Conservation (phyloP, 2,888 invertebrate species). For the Acrocyrtus sp. region DNA sequence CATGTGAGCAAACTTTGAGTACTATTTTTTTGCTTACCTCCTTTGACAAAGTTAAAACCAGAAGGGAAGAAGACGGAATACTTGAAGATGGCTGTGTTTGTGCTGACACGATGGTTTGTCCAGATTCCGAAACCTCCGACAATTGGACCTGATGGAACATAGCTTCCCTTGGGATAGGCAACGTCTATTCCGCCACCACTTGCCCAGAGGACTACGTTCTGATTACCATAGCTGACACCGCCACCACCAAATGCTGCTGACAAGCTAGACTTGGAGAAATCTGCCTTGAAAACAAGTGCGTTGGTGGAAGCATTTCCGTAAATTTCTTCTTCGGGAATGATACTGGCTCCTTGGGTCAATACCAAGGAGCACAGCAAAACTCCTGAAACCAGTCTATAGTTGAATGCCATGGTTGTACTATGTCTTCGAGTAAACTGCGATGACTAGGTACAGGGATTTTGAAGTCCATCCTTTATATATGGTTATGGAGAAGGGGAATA, state of each 20-base stretch:
- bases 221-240: slow-evolving; percentile 51
- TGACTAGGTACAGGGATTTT: too few relatives aligned
- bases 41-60: slow-evolving; percentile 51
- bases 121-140: slow-evolving; percentile 60
- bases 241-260: slow-evolving; percentile 55
- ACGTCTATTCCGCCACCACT: slow-evolving; percentile 60
- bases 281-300: slow-evolving; percentile 51
- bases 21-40: slow-evolving; percentile 40
- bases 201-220: slow-evolving; percentile 59
- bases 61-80: slow-evolving; percentile 55
- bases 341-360: slow-evolving; percentile 6
- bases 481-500: too few relatives aligned
- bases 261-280: slow-evolving; percentile 51
- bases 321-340: background rate
- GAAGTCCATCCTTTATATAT: too few relatives aligned
- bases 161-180: slow-evolving; percentile 54
- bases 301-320: background rate
- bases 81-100: slow-evolving; percentile 54
- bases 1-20: background rate
- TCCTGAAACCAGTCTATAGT: background rate
- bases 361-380: slow-evolving; percentile 7
- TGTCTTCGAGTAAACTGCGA: too few relatives aligned
- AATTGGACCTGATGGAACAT: slow-evolving; percentile 52
- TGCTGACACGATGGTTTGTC: slow-evolving; percentile 46
- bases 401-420: too few relatives aligned